These are phyloP conservation scores for Pipra filicauda DNA, from an alignment of 2,113 vertebrate species.

Conservation along the genomic window DNA sequence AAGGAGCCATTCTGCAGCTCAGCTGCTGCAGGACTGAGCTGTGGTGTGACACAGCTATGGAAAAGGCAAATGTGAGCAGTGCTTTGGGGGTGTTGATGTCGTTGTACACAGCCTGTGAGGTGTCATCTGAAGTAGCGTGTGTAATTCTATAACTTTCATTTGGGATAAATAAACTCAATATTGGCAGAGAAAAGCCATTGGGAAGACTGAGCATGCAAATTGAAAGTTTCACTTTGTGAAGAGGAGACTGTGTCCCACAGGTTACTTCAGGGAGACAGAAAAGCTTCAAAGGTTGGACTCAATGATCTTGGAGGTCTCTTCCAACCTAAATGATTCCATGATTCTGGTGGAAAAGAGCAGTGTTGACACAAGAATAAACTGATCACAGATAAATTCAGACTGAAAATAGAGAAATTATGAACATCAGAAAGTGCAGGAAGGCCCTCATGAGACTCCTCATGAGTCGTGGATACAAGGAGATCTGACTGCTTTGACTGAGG, in stretches of 20 bases:
- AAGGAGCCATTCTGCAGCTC: neutral
- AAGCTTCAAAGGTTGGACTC: neutral
- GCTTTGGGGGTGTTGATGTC: neutral
- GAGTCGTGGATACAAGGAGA: neutral
- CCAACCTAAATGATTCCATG: neutral
- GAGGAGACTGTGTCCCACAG: neutral
- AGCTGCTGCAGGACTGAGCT: neutral
- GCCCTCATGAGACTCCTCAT: neutral
- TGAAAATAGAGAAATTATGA: neutral
- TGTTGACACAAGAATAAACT: neutral
- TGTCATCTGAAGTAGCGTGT: neutral
- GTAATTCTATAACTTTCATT: neutral
- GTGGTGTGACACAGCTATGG: neutral
- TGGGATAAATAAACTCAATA: neutral
- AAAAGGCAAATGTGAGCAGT: neutral
- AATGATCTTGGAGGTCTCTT: neutral
- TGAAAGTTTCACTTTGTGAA: neutral
- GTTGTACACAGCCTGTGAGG: accelerated
- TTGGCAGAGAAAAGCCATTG: neutral
- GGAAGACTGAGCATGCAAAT: neutral
- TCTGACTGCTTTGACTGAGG: neutral
- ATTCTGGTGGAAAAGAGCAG: neutral
- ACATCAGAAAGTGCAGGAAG: neutral
- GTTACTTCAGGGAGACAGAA: neutral
- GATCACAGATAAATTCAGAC: neutral